These are phyloP conservation scores for Yasuhikotakia modesta DNA, from an alignment of 2,797 vertebrate species.

Conservation along the genomic window DNA sequence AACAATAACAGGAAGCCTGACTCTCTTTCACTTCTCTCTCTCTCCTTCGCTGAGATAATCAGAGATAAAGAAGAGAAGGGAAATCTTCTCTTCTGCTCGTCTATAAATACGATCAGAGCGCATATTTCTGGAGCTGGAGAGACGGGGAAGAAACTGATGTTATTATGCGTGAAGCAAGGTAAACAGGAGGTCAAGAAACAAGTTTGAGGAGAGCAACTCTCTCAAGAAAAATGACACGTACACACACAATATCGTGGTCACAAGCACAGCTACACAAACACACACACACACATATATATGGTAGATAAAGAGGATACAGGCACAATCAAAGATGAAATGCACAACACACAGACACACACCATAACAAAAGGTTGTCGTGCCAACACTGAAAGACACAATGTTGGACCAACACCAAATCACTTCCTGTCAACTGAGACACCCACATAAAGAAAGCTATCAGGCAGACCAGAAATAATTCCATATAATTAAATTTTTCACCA, in stretches of 20 bases:
- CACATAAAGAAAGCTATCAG: constrained; percentile 66
- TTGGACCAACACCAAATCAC: constrained; percentile 39
- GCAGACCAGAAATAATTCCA: constrained; percentile 69
- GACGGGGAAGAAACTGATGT: constrained; percentile 62
- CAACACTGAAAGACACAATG: constrained; percentile 23
- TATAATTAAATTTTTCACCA: constrained; percentile 71
- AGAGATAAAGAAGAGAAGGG: constrained; percentile 38
- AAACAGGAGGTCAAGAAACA: constrained; percentile 49
- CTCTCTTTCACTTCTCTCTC: constrained; percentile 63
- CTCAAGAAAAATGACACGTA: constrained; percentile 24
- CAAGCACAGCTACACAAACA: constrained; percentile 12
- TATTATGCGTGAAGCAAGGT: constrained; percentile 46
- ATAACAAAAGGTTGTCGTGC: not conserved
- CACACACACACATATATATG: not conserved
- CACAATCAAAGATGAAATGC: not conserved
- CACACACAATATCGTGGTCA: constrained; percentile 6
- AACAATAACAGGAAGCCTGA: constrained; percentile 71
- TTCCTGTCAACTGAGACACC: constrained; percentile 56
- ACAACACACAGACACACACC: not conserved
- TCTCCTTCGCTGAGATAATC: constrained; percentile 53
- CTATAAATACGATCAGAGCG: constrained; percentile 51
- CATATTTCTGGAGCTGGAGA: constrained; percentile 47
- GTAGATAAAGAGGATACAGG: not conserved
- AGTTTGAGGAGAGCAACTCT: constrained; percentile 22
- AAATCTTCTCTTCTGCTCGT: constrained; percentile 46